Base-by-base conservation (phyloP, 1,140 invertebrate genomes). In the Atta colombica region DNA sequence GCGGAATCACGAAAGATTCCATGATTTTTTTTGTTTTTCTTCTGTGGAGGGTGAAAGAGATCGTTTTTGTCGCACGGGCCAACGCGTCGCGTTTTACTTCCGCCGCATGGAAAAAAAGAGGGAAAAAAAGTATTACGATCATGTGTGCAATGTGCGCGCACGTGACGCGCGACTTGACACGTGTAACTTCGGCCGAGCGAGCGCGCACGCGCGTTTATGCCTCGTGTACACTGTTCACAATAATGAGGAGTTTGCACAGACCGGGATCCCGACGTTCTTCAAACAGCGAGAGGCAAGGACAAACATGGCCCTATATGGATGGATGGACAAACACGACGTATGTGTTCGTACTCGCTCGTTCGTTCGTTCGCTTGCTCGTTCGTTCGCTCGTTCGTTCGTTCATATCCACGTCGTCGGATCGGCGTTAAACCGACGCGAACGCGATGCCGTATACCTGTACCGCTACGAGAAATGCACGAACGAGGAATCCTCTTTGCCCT, bases 231-330 rank as follows among this genome's bases (percentile, higher is more conserved):
- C 87, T 92, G 92, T 93, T 94, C 91, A 92, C 91, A 94, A 94
- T 94, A 94, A 94, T 94, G 93, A 94, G 93, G 93, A 94, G 93
- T 94, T 94, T 94, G 93, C 93, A 94, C 93, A 94, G 93, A 93
- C 93, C 91, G 92, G 93, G 93, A 93, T 94, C 92, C 92, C 92
- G 92, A 92, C 93, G 93, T 94, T 94, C 93, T 94, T 94, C 93
- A 94, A 94, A 93, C 91, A 93, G 87, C 86, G 87, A 91, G 89
- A 92, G 66, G 93, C 91, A 92, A 92, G 82, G 87, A 92, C 90
- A 92, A 92, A 94, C 92, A 93, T 39, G 66, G 90, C 78, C 91
- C 91, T 92, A 91, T 91, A 90, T 92, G 92, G 91, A 93, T 88
- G 92, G 89, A 92, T 89, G 92, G 90, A 91, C 93, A 93, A 94